phyloP scores from a whole-genome alignment of 2,888 invertebrate species.

The Drosophila mimica region DNA sequence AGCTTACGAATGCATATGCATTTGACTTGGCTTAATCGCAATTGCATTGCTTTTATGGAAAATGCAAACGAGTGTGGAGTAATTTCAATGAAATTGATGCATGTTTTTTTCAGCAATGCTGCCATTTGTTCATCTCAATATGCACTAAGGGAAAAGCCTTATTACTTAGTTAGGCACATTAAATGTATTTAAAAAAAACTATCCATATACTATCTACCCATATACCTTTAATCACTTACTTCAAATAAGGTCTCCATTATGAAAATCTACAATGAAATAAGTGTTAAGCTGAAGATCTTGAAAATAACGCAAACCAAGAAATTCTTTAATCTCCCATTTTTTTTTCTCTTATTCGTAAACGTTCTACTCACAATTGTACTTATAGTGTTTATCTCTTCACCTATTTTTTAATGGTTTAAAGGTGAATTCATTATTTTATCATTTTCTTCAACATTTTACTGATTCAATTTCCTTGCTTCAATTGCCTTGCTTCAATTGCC shows the following conservation, averaged over 20 bases:
- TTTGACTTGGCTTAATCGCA: slow-evolving; percentile 34
- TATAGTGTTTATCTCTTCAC: background rate
- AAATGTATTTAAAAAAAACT: background rate
- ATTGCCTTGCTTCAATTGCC: background rate
- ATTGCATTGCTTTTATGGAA: slow-evolving; percentile 27
- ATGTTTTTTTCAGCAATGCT: background rate
- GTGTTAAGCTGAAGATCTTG: background rate
- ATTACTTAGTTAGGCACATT: background rate
- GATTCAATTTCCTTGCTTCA: background rate
- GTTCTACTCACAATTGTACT: background rate
- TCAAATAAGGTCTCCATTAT: background rate
- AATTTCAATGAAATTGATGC: slow-evolving; percentile 3
- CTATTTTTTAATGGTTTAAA: background rate
- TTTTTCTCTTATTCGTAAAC: background rate
- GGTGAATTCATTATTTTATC: background rate
- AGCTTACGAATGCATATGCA: slow-evolving; percentile 1
- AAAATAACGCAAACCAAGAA: background rate
- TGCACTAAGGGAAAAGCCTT: background rate
- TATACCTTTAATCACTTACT: background rate
- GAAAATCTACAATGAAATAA: background rate
- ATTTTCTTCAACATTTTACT: background rate
- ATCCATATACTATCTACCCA: background rate
- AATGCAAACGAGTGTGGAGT: background rate
- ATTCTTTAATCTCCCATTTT: background rate
- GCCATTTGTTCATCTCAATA: background rate